Percentiles rank a stretch among this genome's conserved stretches.
These are phyloP conservation scores for Pseudachorutes palmiensis DNA, from an alignment of 1,140 invertebrate genomes.

Conservation along the genomic window DNA sequence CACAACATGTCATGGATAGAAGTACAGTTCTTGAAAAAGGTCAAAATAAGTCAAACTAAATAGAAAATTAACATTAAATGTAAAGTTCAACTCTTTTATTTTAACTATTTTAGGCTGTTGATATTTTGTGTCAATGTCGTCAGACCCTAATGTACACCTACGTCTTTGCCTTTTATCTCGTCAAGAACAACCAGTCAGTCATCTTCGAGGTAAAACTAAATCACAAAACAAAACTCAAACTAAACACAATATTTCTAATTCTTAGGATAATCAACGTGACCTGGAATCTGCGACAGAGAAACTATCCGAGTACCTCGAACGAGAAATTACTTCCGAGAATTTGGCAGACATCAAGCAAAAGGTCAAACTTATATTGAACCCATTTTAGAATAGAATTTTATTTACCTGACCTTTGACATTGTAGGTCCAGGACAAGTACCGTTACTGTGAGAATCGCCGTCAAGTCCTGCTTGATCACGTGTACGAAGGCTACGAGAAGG, in stretches of 20 bases:
- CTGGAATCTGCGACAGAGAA: slow-evolving; percentile 93
- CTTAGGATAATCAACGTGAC: slow-evolving; percentile 97
- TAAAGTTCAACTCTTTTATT: not conserved
- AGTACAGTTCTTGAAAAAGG: slow-evolving; percentile 92
- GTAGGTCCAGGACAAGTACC: slow-evolving; percentile 37
- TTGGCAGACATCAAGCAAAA: slow-evolving; percentile 97
- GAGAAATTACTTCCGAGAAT: slow-evolving; percentile 96
- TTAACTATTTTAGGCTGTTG: slow-evolving; percentile 58
- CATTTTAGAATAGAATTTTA: slow-evolving; percentile 9
- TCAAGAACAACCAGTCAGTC: slow-evolving; percentile 96
- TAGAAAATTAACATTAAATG: not conserved
- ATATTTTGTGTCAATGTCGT: slow-evolving; percentile 92
- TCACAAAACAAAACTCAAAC: no score
- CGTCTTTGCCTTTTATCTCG: slow-evolving; percentile 96
- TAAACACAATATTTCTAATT: no score
- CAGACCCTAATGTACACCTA: slow-evolving; percentile 99
- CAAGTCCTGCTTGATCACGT: slow-evolving; percentile 93
- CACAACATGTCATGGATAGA: slow-evolving; percentile 99
- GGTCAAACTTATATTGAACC: slow-evolving; percentile 48
- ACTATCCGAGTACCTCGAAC: slow-evolving; percentile 92
- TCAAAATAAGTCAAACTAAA: slow-evolving; percentile 7
- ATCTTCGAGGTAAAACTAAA: no score
- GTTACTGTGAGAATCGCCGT: slow-evolving; percentile 93
- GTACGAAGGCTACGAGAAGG: slow-evolving; percentile 96
- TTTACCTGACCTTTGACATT: not conserved